These are phyloP conservation scores for Chaenogobius annularis DNA, from an alignment of 2,113 vertebrate genomes.

Conservation along the genomic window DNA sequence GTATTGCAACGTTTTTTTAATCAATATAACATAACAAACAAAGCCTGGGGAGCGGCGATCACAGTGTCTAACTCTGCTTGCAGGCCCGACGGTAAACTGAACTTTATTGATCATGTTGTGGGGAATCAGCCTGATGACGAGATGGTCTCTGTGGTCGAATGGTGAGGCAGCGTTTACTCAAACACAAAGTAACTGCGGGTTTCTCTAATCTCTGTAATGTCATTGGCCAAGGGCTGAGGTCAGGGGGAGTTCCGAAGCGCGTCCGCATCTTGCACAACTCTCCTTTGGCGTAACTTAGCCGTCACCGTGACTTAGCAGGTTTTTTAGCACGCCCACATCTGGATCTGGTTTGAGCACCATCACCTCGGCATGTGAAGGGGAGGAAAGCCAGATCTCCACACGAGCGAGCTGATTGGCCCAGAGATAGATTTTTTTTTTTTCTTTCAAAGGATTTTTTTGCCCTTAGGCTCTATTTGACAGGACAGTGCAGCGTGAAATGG, in stretches of 20 bases:
- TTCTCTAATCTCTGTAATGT: neutral
- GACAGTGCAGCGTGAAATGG: too few relatives aligned
- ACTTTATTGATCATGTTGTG: conserved; percentile 91
- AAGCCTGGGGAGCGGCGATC: neutral
- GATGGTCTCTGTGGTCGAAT: conserved; percentile 88
- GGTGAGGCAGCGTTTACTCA: conserved; percentile 74
- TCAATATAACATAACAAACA: neutral
- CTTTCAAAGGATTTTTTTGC: too few relatives aligned
- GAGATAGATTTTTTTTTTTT: neutral
- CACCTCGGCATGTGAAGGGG: conserved; percentile 12
- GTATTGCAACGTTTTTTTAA: conserved; percentile 44
- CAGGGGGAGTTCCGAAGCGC: neutral
- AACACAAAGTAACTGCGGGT: neutral
- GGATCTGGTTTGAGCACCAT: conserved; percentile 58
- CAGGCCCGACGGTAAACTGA: conserved; percentile 81
- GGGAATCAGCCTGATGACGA: conserved; percentile 92
- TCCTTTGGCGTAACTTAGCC: conserved; percentile 12
- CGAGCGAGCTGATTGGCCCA: conserved; percentile 50
- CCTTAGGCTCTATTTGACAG: too few relatives aligned
- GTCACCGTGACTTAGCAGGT: conserved; percentile 67
- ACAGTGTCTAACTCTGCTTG: neutral
- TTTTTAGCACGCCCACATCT: conserved; percentile 62
- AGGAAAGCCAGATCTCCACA: conserved; percentile 33
- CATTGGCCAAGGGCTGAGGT: neutral
- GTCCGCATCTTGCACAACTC: conserved; percentile 36